Base-by-base conservation (phyloP, 1,140 invertebrate genomes). In the Hydropsyche tenuis region DNA sequence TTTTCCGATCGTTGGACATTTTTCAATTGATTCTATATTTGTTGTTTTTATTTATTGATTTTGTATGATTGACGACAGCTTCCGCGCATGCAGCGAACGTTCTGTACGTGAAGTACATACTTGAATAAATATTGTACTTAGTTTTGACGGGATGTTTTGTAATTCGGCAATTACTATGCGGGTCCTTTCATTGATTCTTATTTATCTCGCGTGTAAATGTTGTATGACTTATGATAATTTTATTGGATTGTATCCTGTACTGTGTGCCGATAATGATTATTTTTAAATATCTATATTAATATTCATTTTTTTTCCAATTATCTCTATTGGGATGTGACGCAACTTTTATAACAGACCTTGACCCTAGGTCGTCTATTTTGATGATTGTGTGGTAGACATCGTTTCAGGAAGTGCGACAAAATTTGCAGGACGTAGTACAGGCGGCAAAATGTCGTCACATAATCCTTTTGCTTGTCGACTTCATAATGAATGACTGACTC, bases 181-280 rank as follows among this genome's bases (percentile, higher is more conserved):
- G 20, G 56, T 73, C 64, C 65, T 51, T 72, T 68, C 63, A 72
- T 66, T 45, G 30, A 64, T 73, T 53, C 12, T 48, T 68, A 14
- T 63, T 69, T 23, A 14, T 63, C 23, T 46, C 65, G 14, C 18
- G 48, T 20, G 18, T 22, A 66, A 43, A 51, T 75, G 48, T 68
- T 74, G 66, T 43, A 75, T 42, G 62, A 46, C 30, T 60, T 72
- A 72, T 72, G 73, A 68, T 75, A 72, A 72, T 75, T 75, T 75
- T 68, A 72, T 72, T 72, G 46, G 53, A 23, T 25, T 43, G 60
- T 66, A 69, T 74, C 73, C 73, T 66, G 63, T 12, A 20, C 18
- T 4, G 9, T 9, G 30, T 37, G 3, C 3, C 30, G 9, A 37
- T 9, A 37, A 4, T 9, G 30, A n/a, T n/a, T n/a, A n/a, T n/a